Conservation (phyloP, 2,888 invertebrate genomes). For the Agrochola litura region DNA sequence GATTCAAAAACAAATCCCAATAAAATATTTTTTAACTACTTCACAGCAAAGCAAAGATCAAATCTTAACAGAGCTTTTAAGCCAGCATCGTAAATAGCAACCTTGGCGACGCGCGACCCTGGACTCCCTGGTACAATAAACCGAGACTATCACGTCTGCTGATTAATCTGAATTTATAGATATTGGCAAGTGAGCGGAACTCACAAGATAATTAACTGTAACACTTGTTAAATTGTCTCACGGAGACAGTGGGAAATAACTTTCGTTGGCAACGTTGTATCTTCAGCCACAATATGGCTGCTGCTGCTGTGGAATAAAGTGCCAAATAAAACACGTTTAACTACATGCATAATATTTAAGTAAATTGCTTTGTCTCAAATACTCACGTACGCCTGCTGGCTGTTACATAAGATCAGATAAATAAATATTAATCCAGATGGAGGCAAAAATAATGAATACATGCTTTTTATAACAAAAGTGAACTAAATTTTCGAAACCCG, state of each 20-base stretch:
- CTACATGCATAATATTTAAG: conserved; percentile 60
- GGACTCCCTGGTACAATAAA: conserved; percentile 60
- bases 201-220: conserved; percentile 80
- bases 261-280: conserved; percentile 81
- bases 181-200: conserved; percentile 82
- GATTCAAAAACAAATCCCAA: conserved; percentile 53
- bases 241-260: conserved; percentile 82
- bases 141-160: conserved; percentile 74
- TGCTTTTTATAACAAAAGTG: conserved; percentile 48
- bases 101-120: conserved; percentile 73
- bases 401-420: conserved; percentile 49
- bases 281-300: conserved; percentile 69
- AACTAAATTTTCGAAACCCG: conserved; percentile 43
- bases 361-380: conserved; percentile 54
- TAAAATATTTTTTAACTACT: conserved; percentile 58
- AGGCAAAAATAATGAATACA: conserved; percentile 29
- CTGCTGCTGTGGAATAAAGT: conserved; percentile 74
- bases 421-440: conserved; percentile 39
- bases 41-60: conserved; percentile 60
- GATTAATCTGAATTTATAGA: conserved; percentile 84
- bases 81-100: conserved; percentile 60
- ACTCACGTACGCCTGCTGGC: conserved; percentile 36
- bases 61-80: conserved; percentile 68
- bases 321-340: conserved; percentile 79
- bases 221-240: conserved; percentile 83